Conservation (phyloP, 2,113 vertebrate species). For the Phyllopteryx taeniolatus region DNA sequence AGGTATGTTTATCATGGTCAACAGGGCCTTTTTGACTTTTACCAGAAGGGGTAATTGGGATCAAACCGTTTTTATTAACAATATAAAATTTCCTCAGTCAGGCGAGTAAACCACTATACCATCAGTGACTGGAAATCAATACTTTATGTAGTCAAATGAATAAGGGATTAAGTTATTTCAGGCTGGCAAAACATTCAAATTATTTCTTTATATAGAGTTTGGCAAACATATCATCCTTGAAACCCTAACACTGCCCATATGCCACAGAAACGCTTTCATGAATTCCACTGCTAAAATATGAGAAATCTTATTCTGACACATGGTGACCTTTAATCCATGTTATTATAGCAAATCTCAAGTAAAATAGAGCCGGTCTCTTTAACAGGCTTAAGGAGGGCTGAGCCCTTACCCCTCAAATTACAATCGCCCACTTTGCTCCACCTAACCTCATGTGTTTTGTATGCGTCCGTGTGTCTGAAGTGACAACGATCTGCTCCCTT, state of each 20-base stretch:
- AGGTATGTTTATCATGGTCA: too few relatives aligned
- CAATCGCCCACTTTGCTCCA: constrained; percentile 31
- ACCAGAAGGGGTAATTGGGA: too few relatives aligned
- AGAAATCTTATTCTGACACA: constrained; percentile 37
- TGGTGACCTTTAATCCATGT: constrained; percentile 45
- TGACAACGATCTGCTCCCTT: constrained; percentile 57
- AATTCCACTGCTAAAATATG: constrained; percentile 20
- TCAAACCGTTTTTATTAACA: too few relatives aligned
- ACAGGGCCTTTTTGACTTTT: too few relatives aligned
- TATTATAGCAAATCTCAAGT: constrained; percentile 43
- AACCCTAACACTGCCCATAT: neutral
- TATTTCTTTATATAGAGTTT: neutral
- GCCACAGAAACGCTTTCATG: constrained; percentile 13
- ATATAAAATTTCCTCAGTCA: neutral
- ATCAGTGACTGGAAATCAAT: neutral
- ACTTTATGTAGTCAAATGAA: neutral
- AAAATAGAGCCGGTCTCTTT: constrained; percentile 56
- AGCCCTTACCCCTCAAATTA: constrained; percentile 38
- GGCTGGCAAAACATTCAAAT: neutral
- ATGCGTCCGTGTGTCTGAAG: constrained; percentile 54
- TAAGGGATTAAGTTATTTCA: neutral
- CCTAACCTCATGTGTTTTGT: constrained; percentile 59
- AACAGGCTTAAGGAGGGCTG: constrained; percentile 53
- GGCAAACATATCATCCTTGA: neutral
- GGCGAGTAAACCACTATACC: neutral